phyloP scores from a whole-genome alignment of 2,113 vertebrate genomes.

The Tympanuchus pallidicinctus region DNA sequence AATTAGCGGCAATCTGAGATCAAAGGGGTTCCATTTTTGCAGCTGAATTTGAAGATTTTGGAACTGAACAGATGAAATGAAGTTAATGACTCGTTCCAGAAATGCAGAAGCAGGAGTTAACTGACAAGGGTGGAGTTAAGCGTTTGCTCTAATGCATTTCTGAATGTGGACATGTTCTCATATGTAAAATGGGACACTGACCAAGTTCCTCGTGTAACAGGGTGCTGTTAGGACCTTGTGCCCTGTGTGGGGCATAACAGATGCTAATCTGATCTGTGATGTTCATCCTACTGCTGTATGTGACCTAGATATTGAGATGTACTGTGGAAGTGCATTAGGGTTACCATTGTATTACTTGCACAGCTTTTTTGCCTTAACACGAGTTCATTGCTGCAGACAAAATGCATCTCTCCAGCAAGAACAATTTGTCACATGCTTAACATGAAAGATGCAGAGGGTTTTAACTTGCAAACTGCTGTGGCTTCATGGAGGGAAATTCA shows the following conservation, averaged over 20 bases:
- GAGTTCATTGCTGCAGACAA: not conserved
- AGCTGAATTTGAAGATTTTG: slow-evolving; percentile 62
- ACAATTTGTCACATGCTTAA: not conserved
- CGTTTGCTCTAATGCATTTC: not conserved
- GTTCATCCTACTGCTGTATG: not conserved
- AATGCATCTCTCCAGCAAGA: not conserved
- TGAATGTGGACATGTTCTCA: not conserved
- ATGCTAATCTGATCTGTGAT: not conserved
- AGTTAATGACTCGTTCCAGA: slow-evolving; percentile 48
- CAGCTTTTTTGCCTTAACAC: not conserved
- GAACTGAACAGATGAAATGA: slow-evolving; percentile 56
- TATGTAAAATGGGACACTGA: not conserved
- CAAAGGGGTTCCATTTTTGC: slow-evolving; percentile 61
- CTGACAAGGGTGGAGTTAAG: not conserved
- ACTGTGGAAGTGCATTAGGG: accelerated
- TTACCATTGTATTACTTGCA: not conserved
- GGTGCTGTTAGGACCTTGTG: not conserved
- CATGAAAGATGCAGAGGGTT: not conserved
- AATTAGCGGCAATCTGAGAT: slow-evolving; percentile 65
- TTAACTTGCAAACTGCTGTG: not conserved
- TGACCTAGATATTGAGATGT: not conserved
- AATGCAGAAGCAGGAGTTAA: slow-evolving; percentile 24
- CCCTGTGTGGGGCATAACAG: not conserved
- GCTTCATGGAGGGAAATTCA: not conserved
- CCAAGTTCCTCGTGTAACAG: not conserved